A percentile compares a stretch with the other conserved stretches of the same genome.
These are phyloP conservation scores for Nyctibius grandis DNA, from an alignment of 2,797 vertebrate species.

Conservation along the genomic window DNA sequence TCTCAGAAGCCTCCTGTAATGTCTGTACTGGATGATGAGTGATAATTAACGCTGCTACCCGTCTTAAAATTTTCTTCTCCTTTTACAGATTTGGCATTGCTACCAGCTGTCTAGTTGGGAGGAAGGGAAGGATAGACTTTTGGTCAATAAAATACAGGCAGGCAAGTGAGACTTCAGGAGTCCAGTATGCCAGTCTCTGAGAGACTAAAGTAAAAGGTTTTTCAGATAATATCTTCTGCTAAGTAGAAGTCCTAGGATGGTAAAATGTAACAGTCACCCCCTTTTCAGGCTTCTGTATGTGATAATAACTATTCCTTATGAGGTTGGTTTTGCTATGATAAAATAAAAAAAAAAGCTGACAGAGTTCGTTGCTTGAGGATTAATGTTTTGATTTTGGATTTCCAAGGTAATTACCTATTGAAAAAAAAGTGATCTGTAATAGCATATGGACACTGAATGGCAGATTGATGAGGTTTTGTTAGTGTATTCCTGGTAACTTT, in stretches of 20 bases:
- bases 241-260: not conserved
- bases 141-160: not conserved
- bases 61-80: not conserved
- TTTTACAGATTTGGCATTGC: not conserved
- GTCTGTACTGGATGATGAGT: not conserved
- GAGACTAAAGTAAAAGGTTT: not conserved
- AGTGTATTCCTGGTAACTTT: not conserved
- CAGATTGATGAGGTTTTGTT: not conserved
- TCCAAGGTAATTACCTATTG: not conserved
- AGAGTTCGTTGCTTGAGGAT: not conserved
- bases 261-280: not conserved
- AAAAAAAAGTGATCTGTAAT: not conserved
- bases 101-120: not conserved
- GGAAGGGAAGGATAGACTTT: not conserved
- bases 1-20: not conserved
- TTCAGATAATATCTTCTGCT: not conserved
- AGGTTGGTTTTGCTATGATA: not conserved
- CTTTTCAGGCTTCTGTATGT: not conserved
- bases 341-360: not conserved
- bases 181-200: not conserved
- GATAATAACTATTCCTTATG: not conserved
- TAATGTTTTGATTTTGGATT: not conserved
- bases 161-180: not conserved
- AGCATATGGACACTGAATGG: not conserved
- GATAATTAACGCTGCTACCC: not conserved